Percentiles rank a stretch among this genome's conserved stretches.
Conservation (phyloP, 2,797 vertebrate species). For the Australoheros facetus region DNA sequence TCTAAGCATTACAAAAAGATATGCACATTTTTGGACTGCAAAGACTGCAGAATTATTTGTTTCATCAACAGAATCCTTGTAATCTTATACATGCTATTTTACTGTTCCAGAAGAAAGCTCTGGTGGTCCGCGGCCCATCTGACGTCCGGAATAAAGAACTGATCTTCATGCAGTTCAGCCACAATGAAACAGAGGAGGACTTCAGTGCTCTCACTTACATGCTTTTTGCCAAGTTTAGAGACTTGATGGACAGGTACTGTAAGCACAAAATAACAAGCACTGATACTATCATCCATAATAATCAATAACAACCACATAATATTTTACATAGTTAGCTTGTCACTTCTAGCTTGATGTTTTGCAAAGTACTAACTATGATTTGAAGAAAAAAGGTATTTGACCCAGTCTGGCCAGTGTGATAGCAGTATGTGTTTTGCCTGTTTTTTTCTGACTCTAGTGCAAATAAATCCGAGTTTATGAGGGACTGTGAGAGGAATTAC, state of each 20-base stretch:
- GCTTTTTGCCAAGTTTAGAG: constrained; percentile 90
- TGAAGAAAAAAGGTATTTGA: neutral
- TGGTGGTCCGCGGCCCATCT: constrained; percentile 90
- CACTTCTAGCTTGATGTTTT: neutral
- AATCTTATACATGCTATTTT: too few relatives aligned
- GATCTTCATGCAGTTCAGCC: constrained; percentile 94
- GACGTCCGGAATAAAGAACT: constrained; percentile 92
- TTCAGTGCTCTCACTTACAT: constrained; percentile 97
- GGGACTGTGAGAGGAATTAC: constrained; percentile 92
- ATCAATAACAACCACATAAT: neutral
- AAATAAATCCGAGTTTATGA: constrained; percentile 90
- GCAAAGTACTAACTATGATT: rapidly evolving
- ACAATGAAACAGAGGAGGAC: constrained; percentile 90
- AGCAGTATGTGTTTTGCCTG: neutral
- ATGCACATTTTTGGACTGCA: too few relatives aligned
- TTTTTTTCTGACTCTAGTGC: constrained; percentile 68
- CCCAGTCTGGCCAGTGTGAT: neutral
- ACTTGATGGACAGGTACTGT: constrained; percentile 85
- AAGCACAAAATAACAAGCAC: neutral
- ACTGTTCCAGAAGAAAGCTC: constrained; percentile 82
- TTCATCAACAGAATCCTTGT: too few relatives aligned
- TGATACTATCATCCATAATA: neutral
- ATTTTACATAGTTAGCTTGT: too few relatives aligned
- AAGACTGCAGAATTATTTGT: neutral
- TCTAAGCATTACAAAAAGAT: neutral